Base-by-base conservation (phyloP, 2,797 vertebrate species). In the Epinephelus awoara region DNA sequence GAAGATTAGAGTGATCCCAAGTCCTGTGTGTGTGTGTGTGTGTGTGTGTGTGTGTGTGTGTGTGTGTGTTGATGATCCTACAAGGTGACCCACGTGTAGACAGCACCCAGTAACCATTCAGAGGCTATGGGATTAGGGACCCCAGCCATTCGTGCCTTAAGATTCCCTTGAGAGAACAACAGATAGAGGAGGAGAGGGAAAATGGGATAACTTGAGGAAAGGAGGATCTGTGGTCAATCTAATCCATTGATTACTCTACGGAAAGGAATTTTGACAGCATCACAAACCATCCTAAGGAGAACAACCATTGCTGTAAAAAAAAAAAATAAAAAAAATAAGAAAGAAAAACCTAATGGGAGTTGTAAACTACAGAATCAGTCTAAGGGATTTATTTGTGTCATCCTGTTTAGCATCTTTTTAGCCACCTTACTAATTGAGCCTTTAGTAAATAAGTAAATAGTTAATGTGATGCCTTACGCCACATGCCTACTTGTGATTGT, bases 61-160 rank as follows among this genome's bases (percentile, higher is more conserved):
- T 47, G 57, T 79, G 82, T 69, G 72, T 74, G 63, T 64, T 52
- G 19, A 63, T 87, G 81, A 87, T 87, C 77, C 78, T 85, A 93
- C 89, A 94, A 92, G 91, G 88, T 92, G 91, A 93, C 91, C 90
- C 81, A 67, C 4, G 27, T 88, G 89, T 91, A 85, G 73, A 80
- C 82, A 75, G 79, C 83, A 87, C 77, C 87, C 65, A 90, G 65
- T 77, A 82, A 86, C 79, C 75, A 73, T 90, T 90, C 77, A 71
- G 70, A 89, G 79, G 81, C 83, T 69, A 49, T 69, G 67, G 87
- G 83, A 94, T 91, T 91, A 92, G 54, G 81, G 73, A 85, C 80
- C 69, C 54, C 58, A 50, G 71, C 76, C 72, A 71, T 69, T 85
- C 50, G 70, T 69, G 69, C 75, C 62, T 79, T 72, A 51, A 71